Conservation (phyloP, 2,888 invertebrate species). For the Nemurella pictetii region DNA sequence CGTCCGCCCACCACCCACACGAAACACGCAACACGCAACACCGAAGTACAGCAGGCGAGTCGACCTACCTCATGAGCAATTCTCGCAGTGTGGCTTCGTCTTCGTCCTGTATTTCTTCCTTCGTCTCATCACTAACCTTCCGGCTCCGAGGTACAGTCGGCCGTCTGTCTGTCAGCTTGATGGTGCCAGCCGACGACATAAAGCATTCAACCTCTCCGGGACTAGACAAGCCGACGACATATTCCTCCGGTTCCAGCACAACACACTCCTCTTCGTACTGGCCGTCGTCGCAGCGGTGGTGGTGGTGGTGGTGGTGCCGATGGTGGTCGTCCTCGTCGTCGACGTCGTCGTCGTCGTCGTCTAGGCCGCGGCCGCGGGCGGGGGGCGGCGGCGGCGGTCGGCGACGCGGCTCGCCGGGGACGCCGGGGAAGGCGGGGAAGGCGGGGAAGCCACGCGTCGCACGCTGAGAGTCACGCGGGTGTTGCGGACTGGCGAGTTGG, state of each 20-base stretch:
- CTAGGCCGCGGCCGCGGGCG: not conserved
- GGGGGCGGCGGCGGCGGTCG: too few relatives aligned
- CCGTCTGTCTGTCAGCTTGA: conserved; percentile 54
- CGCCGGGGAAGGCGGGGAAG: conserved; percentile 41
- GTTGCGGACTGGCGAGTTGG: conserved; percentile 34
- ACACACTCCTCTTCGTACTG: not conserved
- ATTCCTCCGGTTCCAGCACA: conserved; percentile 56
- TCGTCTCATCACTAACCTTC: conserved; percentile 79
- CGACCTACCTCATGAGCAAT: conserved; percentile 87
- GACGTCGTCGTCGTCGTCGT: not conserved
- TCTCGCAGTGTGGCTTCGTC: conserved; percentile 94
- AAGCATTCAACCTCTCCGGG: conserved; percentile 48
- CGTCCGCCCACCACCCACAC: not conserved
- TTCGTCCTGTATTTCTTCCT: conserved; percentile 71
- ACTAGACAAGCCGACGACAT: conserved; percentile 54
- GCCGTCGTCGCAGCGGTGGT: too few relatives aligned
- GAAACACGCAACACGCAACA: not conserved
- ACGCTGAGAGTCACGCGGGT: conserved; percentile 6
- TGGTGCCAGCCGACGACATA: conserved; percentile 54
- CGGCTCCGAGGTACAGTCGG: conserved; percentile 47
- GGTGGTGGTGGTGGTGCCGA: too few relatives aligned
- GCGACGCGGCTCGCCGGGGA: conserved; percentile 45
- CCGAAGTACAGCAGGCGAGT: not conserved
- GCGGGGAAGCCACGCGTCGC: conserved; percentile 32
- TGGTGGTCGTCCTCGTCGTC: not conserved